Conservation (phyloP, 2,113 vertebrate genomes). For the Isurus oxyrinchus region DNA sequence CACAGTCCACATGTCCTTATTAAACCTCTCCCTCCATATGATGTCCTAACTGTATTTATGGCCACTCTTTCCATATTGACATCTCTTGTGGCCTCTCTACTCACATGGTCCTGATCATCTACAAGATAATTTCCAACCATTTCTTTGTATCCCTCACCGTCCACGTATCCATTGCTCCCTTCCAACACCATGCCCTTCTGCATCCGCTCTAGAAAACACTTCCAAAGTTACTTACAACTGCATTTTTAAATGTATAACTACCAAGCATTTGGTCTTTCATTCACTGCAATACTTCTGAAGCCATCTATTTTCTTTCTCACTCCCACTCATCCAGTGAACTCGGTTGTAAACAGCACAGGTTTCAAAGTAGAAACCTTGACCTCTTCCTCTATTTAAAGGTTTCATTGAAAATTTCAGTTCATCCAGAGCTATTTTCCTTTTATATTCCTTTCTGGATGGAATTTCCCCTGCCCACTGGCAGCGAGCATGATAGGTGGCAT, state of each 20-base stretch:
- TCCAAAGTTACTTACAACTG: neutral
- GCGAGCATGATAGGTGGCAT: too few relatives aligned
- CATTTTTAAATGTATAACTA: neutral
- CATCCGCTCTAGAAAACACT: neutral
- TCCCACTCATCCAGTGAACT: too few relatives aligned
- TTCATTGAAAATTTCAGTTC: neutral
- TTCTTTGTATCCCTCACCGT: neutral
- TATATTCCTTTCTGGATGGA: too few relatives aligned
- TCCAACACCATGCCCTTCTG: neutral
- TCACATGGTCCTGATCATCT: neutral
- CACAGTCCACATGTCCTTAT: neutral
- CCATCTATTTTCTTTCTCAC: neutral
- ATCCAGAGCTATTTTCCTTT: neutral
- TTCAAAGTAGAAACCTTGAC: neutral
- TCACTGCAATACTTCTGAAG: neutral
- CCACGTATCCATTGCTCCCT: neutral
- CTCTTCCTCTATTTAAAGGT: neutral
- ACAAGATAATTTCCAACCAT: neutral
- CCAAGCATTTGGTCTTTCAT: neutral
- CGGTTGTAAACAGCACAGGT: neutral
- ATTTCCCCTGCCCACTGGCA: too few relatives aligned
- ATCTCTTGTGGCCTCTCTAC: neutral
- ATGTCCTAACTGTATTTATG: neutral
- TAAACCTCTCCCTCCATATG: neutral
- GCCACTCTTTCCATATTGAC: neutral